Percentiles rank a stretch among this genome's conserved stretches.
Conservation (phyloP, 53 echinoderm and acorn worm species). For the Stichopus horrens region DNA sequence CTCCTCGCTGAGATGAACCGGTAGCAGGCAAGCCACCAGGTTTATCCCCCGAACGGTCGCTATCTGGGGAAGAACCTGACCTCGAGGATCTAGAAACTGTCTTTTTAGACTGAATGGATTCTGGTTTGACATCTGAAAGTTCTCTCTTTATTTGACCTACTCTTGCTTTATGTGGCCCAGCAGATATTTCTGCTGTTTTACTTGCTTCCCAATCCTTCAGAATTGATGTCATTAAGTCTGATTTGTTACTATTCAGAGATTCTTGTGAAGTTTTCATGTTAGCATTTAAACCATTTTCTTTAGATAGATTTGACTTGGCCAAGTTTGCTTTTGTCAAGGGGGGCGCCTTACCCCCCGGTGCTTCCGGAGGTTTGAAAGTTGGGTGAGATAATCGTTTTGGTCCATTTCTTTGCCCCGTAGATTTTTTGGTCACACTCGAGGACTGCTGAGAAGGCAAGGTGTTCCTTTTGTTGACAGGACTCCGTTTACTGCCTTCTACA, state of each 20-base stretch:
- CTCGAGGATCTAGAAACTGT: conserved; percentile 3
- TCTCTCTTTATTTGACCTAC: conserved; percentile 40
- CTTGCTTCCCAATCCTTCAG: conserved; percentile 46
- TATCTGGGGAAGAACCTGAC: conserved; percentile 32
- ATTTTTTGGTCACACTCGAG: background rate
- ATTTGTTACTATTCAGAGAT: conserved; percentile 27
- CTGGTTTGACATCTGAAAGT: conserved; percentile 35
- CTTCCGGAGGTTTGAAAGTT: conserved; percentile 29
- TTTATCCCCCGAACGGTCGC: conserved; percentile 31
- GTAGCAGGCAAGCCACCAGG: background rate
- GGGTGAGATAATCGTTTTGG: conserved; percentile 24
- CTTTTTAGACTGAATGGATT: conserved; percentile 7
- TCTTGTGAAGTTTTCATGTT: conserved; percentile 38
- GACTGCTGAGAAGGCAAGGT: background rate
- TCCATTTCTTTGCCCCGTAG: background rate
- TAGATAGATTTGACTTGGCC: conserved; percentile 26
- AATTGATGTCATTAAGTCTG: conserved; percentile 37
- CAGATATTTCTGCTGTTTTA: background rate
- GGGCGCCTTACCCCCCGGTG: background rate
- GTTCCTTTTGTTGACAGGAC: background rate
- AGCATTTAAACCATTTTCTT: conserved; percentile 40
- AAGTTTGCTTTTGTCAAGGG: conserved; percentile 19
- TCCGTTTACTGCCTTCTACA: conserved; percentile 9
- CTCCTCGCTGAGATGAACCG: background rate
- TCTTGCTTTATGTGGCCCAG: conserved; percentile 9